These are phyloP conservation scores for Mesorhabditis spiculigera DNA, from an alignment of 2,888 invertebrate genomes.

Conservation along the genomic window DNA sequence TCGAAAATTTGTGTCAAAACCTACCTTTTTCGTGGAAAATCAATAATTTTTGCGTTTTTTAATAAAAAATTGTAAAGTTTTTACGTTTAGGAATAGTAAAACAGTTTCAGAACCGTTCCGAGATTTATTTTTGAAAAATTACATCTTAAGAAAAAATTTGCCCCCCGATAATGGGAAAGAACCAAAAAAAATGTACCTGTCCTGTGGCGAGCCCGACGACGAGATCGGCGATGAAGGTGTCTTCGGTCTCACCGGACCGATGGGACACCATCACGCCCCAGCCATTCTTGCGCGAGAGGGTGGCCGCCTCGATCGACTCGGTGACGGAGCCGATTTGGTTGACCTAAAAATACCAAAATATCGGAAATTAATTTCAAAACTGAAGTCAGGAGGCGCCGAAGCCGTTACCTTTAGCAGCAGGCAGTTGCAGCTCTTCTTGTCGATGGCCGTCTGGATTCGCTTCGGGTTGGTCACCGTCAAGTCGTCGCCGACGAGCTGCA, in stretches of 20 bases:
- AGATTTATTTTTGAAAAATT: too few species aligned
- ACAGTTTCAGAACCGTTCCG: too few species aligned
- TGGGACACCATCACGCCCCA: slow-evolving; percentile 99
- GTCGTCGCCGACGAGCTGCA: slow-evolving; percentile 74
- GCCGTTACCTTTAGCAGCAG: slow-evolving; percentile 75
- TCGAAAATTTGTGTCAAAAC: too few species aligned
- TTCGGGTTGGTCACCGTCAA: slow-evolving; percentile 92
- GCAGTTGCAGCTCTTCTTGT: slow-evolving; percentile 96
- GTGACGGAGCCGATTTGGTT: slow-evolving; percentile 98
- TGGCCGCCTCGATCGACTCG: slow-evolving; percentile 85
- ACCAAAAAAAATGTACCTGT: slow-evolving; percentile 66
- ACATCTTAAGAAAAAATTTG: too few species aligned
- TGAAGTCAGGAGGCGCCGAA: background rate
- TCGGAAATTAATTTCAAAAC: background rate
- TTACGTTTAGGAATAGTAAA: too few species aligned
- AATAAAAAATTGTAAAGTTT: too few species aligned
- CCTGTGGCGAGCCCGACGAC: slow-evolving; percentile 98
- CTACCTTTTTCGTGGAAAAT: too few species aligned
- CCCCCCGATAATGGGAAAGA: too few species aligned
- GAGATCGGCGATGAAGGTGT: slow-evolving; percentile 96
- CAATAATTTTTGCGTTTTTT: too few species aligned
- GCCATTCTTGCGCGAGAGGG: slow-evolving; percentile 63
- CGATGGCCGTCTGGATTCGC: slow-evolving; percentile 86
- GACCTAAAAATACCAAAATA: slow-evolving; percentile 63
- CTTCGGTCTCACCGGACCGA: slow-evolving; percentile 95